Base-by-base conservation (phyloP, 2,888 invertebrate genomes). In the Cheilosia vulpina region DNA sequence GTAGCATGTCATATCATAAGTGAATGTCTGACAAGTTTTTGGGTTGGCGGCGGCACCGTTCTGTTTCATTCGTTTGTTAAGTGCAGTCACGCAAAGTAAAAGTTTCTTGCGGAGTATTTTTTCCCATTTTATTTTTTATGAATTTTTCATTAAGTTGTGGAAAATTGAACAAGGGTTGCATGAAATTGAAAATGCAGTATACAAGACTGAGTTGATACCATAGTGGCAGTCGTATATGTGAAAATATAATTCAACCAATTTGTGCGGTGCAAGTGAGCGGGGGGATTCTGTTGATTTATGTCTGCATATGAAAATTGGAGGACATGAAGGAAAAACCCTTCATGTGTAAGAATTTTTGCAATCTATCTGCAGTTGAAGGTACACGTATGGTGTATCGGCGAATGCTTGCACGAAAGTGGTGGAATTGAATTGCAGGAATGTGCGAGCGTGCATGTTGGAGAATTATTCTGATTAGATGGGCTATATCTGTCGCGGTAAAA, bases 1-100 rank as follows among this genome's bases (percentile, higher is more conserved):
- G 43, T 43, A 21, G 24, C 62, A 57, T 72, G 68, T 72, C 85
- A 72, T 76, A 71, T 65, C 65, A 57, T 71, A 72, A 76, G 57
- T 85, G 57, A 68, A 81, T 81, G 76, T 81, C 85, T 85, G 85
- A 85, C 85, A 85, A 85, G 81, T 81, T 85, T 81, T 81, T 58
- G 80, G 68, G 63, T 66, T 62, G 66, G 69, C 41, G 52, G 50
- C 57, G 19, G 31, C 31, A 31, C 9, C 41, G 47, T 58, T 79
- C 58, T 58, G 57, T 79, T 84, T 73, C 34, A 65, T 79, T 75
- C 66, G 66, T 80, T 80, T 63, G 58, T 47, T 45, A 66, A 81
- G 71, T 85, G 76, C 76, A 85, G 85, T 85, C 85, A 85, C 85
- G 85, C 85, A 85, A 85, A 81, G 81, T 68, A 77, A 85, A 85